A percentile compares a stretch with the other conserved stretches of the same genome.
Conservation (phyloP, 2,113 vertebrate genomes). For the Heptranchias perlo region DNA sequence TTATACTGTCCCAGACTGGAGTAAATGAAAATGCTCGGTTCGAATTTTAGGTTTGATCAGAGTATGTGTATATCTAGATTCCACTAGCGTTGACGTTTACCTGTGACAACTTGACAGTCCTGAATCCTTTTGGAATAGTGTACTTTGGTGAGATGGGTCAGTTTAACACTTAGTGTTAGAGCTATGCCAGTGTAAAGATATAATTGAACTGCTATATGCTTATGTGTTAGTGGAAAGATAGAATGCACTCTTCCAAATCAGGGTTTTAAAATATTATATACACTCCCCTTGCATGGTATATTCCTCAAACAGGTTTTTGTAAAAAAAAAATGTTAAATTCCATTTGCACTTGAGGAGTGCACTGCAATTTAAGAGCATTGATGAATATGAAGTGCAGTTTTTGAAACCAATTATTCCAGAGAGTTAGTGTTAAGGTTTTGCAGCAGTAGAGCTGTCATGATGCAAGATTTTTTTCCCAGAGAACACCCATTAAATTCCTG, state of each 20-base stretch:
- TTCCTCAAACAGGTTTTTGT: neutral
- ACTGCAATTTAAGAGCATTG: neutral
- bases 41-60: neutral
- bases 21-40: neutral
- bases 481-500: neutral
- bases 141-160: neutral
- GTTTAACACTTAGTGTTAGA: neutral
- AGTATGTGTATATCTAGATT: neutral
- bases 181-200: neutral
- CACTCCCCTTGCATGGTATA: neutral
- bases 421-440: constrained; percentile 20
- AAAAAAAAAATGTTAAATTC: neutral
- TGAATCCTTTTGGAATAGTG: neutral
- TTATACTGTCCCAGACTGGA: neutral
- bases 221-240: neutral
- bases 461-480: neutral
- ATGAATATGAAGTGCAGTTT: constrained; percentile 27
- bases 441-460: neutral
- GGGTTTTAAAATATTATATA: neutral
- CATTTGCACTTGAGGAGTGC: neutral
- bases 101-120: neutral
- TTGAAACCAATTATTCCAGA: constrained; percentile 28
- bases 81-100: neutral
- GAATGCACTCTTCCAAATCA: neutral
- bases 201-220: neutral